Percentiles rank a stretch among this genome's conserved stretches.
Evolutionary conservation across 2,113 vertebrate genomes (phyloP).

Genomic region (Lophochroa leadbeateri): DNA sequence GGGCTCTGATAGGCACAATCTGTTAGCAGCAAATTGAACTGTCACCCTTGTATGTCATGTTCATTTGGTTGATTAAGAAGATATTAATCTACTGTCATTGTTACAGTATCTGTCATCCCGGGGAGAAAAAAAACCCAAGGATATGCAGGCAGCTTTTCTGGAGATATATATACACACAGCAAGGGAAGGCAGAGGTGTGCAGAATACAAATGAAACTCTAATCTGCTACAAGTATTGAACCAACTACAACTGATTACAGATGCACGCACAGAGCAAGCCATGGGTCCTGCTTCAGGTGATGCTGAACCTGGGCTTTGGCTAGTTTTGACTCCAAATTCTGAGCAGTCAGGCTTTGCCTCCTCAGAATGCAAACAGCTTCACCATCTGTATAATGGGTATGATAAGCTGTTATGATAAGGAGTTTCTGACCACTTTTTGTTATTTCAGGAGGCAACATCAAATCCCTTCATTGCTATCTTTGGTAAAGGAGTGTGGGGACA

Average conservation of each 20-base stretch:
- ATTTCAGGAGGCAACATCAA: not conserved
- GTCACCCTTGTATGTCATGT: conserved; percentile 89
- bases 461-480: not conserved
- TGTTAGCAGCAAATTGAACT: conserved; percentile 98
- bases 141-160: conserved; percentile 49
- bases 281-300: not conserved
- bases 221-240: conserved; percentile 42
- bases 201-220: conserved; percentile 59
- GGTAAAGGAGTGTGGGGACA: not conserved
- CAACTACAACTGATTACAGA: not conserved
- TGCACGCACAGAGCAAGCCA: not conserved
- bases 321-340: not conserved
- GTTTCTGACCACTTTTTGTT: accelerated
- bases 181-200: conserved; percentile 16
- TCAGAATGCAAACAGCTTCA: not conserved
- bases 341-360: not conserved
- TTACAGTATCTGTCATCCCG: conserved; percentile 73
- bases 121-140: conserved; percentile 16
- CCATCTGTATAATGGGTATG: accelerated
- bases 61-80: conserved; percentile 91
- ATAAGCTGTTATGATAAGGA: not conserved
- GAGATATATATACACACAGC: not conserved
- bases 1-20: conserved; percentile 87
- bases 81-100: conserved; percentile 88
- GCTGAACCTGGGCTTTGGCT: not conserved